Evolutionary conservation across 2,888 invertebrate genomes (phyloP).

Genomic region (Agrochola litura): DNA sequence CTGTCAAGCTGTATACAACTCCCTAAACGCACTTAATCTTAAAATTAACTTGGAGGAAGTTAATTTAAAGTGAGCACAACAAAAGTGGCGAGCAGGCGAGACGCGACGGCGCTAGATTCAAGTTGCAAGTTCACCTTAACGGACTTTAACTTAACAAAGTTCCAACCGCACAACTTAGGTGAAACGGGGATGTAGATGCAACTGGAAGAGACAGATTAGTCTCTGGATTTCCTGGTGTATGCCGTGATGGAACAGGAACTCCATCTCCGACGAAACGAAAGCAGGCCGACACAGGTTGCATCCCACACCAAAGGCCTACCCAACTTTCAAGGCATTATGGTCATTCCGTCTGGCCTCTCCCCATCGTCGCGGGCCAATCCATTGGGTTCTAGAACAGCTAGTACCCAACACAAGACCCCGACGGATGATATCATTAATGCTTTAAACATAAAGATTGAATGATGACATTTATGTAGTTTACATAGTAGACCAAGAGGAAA

Average conservation of each 20-base stretch:
- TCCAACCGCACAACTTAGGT: constrained; percentile 56
- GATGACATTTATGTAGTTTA: too few species aligned
- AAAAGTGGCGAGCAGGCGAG: constrained; percentile 61
- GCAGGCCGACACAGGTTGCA: too few species aligned
- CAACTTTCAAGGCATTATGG: too few species aligned
- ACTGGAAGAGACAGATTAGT: constrained; percentile 30
- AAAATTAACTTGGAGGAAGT: constrained; percentile 60
- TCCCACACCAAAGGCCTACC: too few species aligned
- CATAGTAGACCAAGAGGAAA: background rate
- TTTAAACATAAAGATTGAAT: background rate
- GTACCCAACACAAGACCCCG: too few species aligned
- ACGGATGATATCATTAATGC: too few species aligned
- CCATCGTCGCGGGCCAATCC: too few species aligned
- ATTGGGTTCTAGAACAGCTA: too few species aligned
- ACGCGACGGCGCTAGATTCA: constrained; percentile 55
- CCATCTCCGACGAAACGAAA: background rate
- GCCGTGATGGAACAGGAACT: background rate
- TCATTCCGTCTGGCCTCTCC: too few species aligned
- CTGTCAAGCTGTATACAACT: constrained; percentile 47
- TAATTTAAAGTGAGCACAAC: constrained; percentile 54
- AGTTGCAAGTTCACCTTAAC: constrained; percentile 51
- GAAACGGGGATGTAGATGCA: background rate
- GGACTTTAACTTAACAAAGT: constrained; percentile 55
- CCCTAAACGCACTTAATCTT: constrained; percentile 48
- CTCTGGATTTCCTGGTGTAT: background rate